These are phyloP conservation scores for Clostera curtula DNA, from an alignment of 2,888 invertebrate species.

Conservation along the genomic window DNA sequence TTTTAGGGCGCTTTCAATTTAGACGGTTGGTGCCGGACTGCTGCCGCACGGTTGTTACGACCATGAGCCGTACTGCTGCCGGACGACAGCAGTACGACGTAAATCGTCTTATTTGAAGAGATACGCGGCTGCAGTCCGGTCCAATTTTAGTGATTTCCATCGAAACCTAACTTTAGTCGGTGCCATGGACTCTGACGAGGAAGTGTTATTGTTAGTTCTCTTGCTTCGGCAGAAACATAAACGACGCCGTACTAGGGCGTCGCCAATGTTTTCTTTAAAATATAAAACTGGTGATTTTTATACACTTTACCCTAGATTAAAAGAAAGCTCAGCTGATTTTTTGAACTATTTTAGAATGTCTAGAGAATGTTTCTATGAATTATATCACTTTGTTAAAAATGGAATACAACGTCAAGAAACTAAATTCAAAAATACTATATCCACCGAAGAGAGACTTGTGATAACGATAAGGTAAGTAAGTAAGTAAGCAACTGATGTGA, in stretches of 20 bases:
- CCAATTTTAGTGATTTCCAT: background rate
- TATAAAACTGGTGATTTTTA: background rate
- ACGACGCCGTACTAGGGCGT: background rate
- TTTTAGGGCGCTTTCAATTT: constrained; percentile 1
- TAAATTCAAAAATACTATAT: constrained; percentile 5
- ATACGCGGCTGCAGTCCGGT: background rate
- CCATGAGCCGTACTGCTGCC: background rate
- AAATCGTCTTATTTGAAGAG: background rate
- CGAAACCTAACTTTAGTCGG: background rate
- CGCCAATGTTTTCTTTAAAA: no score
- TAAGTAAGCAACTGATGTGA: no score
- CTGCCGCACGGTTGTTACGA: background rate
- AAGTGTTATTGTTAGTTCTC: background rate
- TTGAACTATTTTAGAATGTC: constrained; percentile 8
- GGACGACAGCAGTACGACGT: background rate
- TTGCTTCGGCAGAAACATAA: background rate
- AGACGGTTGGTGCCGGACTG: constrained; percentile 1
- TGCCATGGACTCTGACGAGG: background rate
- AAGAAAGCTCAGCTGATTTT: constrained; percentile 5
- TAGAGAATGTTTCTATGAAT: constrained; percentile 10
- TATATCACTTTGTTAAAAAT: constrained; percentile 7
- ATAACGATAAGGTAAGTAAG: constrained; percentile 8
- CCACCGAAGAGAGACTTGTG: constrained; percentile 5
- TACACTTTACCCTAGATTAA: constrained; percentile 5
- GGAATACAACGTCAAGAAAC: constrained; percentile 7